Percentiles rank a stretch among this genome's conserved stretches.
Conservation (phyloP, 1,140 invertebrate genomes). For the Papilio helenus region DNA sequence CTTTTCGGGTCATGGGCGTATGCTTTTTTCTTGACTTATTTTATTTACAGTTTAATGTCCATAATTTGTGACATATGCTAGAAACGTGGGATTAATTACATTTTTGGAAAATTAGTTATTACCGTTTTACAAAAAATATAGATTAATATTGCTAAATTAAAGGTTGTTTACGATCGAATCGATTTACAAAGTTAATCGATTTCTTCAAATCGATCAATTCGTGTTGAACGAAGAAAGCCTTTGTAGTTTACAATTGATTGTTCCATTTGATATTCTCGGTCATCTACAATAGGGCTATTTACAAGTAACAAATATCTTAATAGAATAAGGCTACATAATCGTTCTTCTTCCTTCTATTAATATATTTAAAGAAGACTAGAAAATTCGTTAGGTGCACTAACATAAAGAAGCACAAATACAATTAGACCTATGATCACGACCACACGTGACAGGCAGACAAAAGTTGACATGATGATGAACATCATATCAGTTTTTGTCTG, state of each 20-base stretch:
- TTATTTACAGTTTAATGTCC: neutral
- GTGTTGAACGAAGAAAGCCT: conserved; percentile 43
- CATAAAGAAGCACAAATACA: too few relatives aligned
- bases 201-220: neutral
- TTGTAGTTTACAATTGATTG: neutral
- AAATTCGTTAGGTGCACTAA: too few relatives aligned
- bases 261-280: neutral
- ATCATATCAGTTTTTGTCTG: too few relatives aligned
- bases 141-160: neutral
- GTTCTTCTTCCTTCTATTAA: too few relatives aligned
- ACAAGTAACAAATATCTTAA: neutral
- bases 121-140: neutral
- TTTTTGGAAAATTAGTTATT: neutral
- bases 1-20: neutral
- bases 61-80: neutral
- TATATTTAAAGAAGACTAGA: too few relatives aligned
- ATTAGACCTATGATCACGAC: too few relatives aligned
- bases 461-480: too few relatives aligned
- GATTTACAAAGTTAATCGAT: neutral
- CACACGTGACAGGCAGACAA: too few relatives aligned
- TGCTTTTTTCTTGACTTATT: neutral
- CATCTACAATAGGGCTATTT: neutral
- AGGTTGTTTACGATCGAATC: neutral
- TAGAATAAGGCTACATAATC: neutral
- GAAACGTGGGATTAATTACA: too few relatives aligned